Conservation (phyloP, 2,113 vertebrate genomes). For the Telmatochromis sp. region DNA sequence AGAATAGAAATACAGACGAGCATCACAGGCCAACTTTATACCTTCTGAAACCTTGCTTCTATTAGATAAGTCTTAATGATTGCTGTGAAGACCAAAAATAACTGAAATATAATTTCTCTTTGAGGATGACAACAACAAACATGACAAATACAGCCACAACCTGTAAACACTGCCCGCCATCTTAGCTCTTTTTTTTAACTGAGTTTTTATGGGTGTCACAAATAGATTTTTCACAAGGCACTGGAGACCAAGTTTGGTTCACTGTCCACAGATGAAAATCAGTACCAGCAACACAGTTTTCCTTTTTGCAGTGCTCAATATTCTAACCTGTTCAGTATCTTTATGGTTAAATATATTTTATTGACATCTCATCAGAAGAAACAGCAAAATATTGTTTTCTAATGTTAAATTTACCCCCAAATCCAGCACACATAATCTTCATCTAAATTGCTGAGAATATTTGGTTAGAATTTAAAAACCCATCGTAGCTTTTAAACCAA, state of each 20-base stretch:
- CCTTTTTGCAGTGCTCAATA: background rate
- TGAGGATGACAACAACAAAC: background rate
- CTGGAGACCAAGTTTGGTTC: conserved; percentile 57
- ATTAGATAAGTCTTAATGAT: background rate
- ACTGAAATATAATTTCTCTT: background rate
- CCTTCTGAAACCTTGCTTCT: background rate
- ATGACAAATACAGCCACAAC: conserved; percentile 33
- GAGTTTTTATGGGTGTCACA: conserved; percentile 27
- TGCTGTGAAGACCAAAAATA: background rate
- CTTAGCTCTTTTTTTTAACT: conserved; percentile 17
- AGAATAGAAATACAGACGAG: background rate
- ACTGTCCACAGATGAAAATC: conserved; percentile 38
- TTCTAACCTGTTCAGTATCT: background rate
- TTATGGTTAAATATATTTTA: background rate
- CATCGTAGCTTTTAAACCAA: background rate
- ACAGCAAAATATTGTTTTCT: background rate
- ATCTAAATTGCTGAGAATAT: background rate
- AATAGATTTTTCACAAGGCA: conserved; percentile 64
- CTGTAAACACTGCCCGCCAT: conserved; percentile 56
- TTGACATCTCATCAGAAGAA: background rate
- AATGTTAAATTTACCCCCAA: background rate
- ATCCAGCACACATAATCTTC: background rate
- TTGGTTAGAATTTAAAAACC: background rate
- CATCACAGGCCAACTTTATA: background rate
- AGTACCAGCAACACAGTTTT: conserved; percentile 5